Evolutionary conservation across 2,113 vertebrate species (phyloP).

Genomic region (Dipodomys merriami): DNA sequence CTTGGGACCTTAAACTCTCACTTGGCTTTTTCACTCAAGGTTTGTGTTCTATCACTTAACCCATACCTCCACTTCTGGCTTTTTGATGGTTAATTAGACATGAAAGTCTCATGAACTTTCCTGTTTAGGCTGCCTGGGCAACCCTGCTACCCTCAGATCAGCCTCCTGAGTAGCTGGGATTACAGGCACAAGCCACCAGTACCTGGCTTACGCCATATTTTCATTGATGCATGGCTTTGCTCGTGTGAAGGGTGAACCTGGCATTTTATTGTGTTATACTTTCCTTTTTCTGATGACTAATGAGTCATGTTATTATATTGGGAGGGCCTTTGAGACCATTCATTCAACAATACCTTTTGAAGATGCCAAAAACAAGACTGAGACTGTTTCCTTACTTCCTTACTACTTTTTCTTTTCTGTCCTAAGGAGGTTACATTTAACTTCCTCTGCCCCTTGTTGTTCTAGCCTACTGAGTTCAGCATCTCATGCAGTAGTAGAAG

Average conservation of each 20-base stretch:
- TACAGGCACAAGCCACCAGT: too few relatives aligned
- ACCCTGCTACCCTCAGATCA: too few relatives aligned
- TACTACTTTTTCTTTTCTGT: slow-evolving; percentile 30
- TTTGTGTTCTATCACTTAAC: too few relatives aligned
- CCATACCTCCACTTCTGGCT: too few relatives aligned
- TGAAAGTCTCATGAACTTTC: too few relatives aligned
- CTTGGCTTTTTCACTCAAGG: too few relatives aligned
- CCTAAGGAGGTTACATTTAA: neutral
- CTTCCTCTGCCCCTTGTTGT: neutral
- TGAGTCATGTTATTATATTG: neutral
- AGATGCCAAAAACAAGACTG: neutral
- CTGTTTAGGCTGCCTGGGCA: too few relatives aligned
- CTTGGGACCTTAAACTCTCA: too few relatives aligned
- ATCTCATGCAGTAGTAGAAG: neutral
- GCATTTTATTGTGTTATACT: neutral
- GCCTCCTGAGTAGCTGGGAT: too few relatives aligned
- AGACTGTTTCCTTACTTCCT: neutral
- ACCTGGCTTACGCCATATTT: neutral
- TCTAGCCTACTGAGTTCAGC: neutral
- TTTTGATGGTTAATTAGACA: too few relatives aligned
- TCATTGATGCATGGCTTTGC: neutral
- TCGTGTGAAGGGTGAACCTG: neutral
- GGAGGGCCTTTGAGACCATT: neutral
- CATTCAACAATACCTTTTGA: slow-evolving; percentile 23
- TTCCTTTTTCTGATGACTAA: neutral